A percentile compares a stretch with the other conserved stretches of the same genome.
phyloP scores from a whole-genome alignment of 2,888 invertebrate genomes.

The Chrysolina haemoptera region DNA sequence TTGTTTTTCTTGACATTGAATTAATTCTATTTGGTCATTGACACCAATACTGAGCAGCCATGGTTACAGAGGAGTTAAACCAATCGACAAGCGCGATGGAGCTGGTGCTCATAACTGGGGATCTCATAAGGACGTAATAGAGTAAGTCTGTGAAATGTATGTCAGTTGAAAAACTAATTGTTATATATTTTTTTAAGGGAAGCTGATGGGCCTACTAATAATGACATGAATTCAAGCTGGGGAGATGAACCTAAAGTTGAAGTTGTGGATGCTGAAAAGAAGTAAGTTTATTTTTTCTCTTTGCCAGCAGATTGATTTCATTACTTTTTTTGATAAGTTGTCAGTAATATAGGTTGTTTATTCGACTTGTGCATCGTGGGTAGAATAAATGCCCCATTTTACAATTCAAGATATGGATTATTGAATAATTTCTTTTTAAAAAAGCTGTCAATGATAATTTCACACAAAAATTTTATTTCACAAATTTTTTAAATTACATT shows the following conservation, averaged over 20 bases:
- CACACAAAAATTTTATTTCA: background rate
- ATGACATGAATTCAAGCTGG: slow-evolving; percentile 65
- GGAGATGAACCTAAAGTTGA: slow-evolving; percentile 72
- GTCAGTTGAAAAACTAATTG: no score
- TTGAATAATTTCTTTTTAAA: no score
- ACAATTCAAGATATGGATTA: no score
- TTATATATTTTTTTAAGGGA: slow-evolving; percentile 60
- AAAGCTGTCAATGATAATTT: no score
- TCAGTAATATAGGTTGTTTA: no score
- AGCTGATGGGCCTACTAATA: slow-evolving; percentile 63
- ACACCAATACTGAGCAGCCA: slow-evolving; percentile 69
- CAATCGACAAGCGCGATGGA: slow-evolving; percentile 95
- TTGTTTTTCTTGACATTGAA: slow-evolving; percentile 14
- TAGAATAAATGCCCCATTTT: no score
- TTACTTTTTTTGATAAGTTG: no score
- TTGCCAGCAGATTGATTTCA: no score
- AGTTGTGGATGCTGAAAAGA: slow-evolving; percentile 57
- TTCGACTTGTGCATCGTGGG: no score
- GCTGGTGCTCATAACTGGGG: slow-evolving; percentile 98
- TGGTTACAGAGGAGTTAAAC: slow-evolving; percentile 86
- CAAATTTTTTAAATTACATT: slow-evolving; percentile 2
- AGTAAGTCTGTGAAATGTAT: slow-evolving; percentile 70
- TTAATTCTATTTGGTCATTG: slow-evolving; percentile 52
- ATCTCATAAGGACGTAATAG: slow-evolving; percentile 91
- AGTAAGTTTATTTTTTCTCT: slow-evolving; percentile 42